A percentile compares a stretch with the other conserved stretches of the same genome.
Conservation (phyloP, 2,888 invertebrate genomes). For the Sepiola atlantica region DNA sequence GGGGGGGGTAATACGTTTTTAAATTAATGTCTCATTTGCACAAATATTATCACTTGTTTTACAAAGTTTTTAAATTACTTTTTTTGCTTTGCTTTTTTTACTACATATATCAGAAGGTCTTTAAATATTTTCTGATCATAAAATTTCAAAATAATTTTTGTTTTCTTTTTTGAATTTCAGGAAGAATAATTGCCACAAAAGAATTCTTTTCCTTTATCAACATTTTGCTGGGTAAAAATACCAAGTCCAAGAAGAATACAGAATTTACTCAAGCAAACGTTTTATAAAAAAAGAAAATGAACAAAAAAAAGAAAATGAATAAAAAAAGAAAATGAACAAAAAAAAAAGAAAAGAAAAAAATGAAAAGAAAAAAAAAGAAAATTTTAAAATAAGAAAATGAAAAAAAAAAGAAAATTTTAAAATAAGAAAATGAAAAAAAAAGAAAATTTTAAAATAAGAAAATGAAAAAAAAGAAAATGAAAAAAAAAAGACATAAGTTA, state of each 20-base stretch:
- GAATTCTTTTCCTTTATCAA: background rate
- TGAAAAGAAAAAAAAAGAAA: too few species aligned
- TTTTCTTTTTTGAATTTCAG: background rate
- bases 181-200: constrained; percentile 5
- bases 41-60: background rate
- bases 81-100: too few species aligned
- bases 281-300: too few species aligned
- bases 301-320: too few species aligned
- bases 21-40: background rate
- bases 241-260: background rate
- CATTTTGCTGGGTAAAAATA: background rate
- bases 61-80: background rate
- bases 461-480: background rate
- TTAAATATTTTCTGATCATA: background rate
- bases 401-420: too few species aligned
- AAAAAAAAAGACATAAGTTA: background rate
- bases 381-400: too few species aligned
- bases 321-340: too few species aligned
- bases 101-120: background rate
- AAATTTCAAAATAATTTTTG: too few species aligned
- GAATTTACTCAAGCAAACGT: background rate
- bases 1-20: too few species aligned
- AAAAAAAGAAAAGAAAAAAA: too few species aligned
- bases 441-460: too few species aligned
- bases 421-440: too few species aligned